Base-by-base conservation (phyloP, 2,797 vertebrate species). In the Vipera ursinii region DNA sequence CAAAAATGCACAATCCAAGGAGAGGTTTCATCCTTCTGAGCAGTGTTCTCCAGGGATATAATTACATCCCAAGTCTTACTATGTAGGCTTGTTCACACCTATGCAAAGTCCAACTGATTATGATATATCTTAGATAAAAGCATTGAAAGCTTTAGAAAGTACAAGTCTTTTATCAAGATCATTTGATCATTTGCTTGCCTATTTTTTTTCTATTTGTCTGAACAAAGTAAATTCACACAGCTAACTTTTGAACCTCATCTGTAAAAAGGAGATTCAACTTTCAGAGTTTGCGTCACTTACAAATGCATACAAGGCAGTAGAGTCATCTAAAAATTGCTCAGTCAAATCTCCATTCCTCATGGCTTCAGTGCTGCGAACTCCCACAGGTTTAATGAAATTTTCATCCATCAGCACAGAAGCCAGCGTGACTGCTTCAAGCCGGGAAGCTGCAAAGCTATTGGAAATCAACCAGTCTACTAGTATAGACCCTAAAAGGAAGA, bases 381-480 rank as follows among this genome's bases (percentile, higher is more conserved):
- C 99, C 0, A 99, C 96, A 0, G 99, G 98, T 59, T 97, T 96
- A 89, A 99, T 93, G 91, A 98, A 98, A 89, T 98, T 98, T 96
- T 99, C 99, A 92, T 99, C 99, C 97, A 99, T 96, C 94, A 99
- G 97, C 93, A 99, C 97, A 0, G 98, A 99, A 15, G 98, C 98
- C 97, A 99, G 92, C 0, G 98, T 99, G 96, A 98, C 95, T 0
- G 98, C 98, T 95, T 99, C 99, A 10, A 98, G 97, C 1, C 99
- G 98, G 69, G 96, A 98, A 96, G 98, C 97, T 4, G 97, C 96
- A 92, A 99, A 97, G 95, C 97, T 95, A 89, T 94, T 98, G 96
- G 98, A 99, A 97, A 99, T 98, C 97, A 99, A 97, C 99, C 99
- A 99, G 97, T 99, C 99, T 92, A 99, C 98, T 96, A 99, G 96